Conservation (phyloP, 2,113 vertebrate genomes). For the Pogonocichla stellata region DNA sequence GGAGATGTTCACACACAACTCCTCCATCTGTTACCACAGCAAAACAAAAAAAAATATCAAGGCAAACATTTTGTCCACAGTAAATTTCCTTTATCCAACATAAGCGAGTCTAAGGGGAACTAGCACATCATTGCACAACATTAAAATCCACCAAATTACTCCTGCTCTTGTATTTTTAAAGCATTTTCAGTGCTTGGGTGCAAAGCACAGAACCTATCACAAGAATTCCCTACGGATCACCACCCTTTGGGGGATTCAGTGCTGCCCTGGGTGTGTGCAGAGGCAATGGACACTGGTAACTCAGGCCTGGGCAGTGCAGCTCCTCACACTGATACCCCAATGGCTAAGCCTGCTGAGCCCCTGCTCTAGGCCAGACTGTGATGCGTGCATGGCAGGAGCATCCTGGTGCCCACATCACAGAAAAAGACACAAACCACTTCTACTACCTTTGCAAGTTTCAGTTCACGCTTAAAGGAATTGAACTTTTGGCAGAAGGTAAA, state of each 20-base stretch:
- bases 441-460: background rate
- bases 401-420: background rate
- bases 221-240: background rate
- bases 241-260: background rate
- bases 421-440: background rate
- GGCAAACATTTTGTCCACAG: conserved; percentile 6
- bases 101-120: conserved; percentile 10
- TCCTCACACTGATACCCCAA: background rate
- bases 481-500: conserved; percentile 35
- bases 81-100: conserved; percentile 6
- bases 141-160: conserved; percentile 20
- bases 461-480: background rate
- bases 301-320: background rate
- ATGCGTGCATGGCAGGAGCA: background rate
- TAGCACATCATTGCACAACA: conserved; percentile 54
- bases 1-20: background rate
- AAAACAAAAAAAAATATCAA: conserved; percentile 17
- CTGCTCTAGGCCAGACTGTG: background rate
- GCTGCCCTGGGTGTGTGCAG: background rate
- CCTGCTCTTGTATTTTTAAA: conserved; percentile 29
- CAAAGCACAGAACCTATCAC: background rate
- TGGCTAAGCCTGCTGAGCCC: background rate
- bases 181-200: conserved; percentile 5
- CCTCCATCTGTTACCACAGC: background rate
- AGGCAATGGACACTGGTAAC: background rate